Conservation (phyloP, 2,113 vertebrate species). For the Silurus glanis region DNA sequence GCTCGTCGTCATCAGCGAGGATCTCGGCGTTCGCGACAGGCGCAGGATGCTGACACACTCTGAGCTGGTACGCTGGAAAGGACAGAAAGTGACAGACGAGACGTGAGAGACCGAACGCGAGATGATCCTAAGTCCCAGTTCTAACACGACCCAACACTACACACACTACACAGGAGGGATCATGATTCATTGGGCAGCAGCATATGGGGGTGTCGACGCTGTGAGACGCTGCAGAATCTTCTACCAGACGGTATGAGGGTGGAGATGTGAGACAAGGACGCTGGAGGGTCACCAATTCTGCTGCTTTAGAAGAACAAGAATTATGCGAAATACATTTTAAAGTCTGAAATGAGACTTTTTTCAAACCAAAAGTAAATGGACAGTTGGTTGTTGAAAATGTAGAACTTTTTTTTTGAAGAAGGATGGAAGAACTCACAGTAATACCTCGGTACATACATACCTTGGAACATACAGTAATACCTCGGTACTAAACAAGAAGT, state of each 20-base stretch:
- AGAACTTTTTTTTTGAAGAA: too few relatives aligned
- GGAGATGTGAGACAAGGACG: not conserved
- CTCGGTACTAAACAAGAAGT: too few relatives aligned
- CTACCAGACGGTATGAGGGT: not conserved
- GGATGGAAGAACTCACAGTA: too few relatives aligned
- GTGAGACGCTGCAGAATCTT: not conserved
- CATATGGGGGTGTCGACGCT: not conserved
- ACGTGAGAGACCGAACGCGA: slow-evolving; percentile 1
- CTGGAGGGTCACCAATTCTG: not conserved
- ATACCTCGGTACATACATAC: too few relatives aligned
- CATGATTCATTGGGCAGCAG: not conserved
- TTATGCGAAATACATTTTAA: not conserved
- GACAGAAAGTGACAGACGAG: slow-evolving; percentile 13
- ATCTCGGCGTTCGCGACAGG: slow-evolving; percentile 86
- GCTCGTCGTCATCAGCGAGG: slow-evolving; percentile 88
- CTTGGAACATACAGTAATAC: too few relatives aligned
- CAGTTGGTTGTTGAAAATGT: not conserved
- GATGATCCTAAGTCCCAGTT: not conserved
- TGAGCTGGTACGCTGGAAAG: slow-evolving; percentile 86
- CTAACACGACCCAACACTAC: not conserved
- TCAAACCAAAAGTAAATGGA: not conserved
- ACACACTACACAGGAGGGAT: not conserved
- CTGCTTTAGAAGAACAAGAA: not conserved
- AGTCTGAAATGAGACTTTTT: too few relatives aligned
- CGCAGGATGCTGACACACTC: slow-evolving; percentile 86